Evolutionary conservation across 2,888 invertebrate genomes (phyloP).

Genomic region (Idaea dimidiata): DNA sequence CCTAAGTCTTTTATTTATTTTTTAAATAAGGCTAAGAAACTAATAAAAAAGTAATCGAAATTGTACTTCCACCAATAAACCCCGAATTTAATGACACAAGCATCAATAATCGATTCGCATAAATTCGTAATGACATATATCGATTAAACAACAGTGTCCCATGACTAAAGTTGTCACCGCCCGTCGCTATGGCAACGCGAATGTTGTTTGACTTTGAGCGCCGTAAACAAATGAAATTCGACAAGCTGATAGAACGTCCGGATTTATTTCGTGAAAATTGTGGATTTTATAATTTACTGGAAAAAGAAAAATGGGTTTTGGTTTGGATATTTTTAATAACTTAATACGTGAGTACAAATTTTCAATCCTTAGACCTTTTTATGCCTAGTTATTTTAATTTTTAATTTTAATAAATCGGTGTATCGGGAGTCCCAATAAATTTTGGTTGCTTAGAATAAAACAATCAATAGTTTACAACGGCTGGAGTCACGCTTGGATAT

Average conservation of each 20-base stretch:
- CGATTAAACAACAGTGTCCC: constrained; percentile 50
- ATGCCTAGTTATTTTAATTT: constrained; percentile 12
- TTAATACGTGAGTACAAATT: constrained; percentile 50
- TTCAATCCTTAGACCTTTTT: background rate
- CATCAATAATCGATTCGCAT: constrained; percentile 27
- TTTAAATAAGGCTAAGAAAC: background rate
- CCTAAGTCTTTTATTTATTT: background rate
- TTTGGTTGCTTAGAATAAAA: constrained; percentile 38
- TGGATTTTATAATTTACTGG: constrained; percentile 26
- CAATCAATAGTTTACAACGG: constrained; percentile 68
- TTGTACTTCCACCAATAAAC: background rate
- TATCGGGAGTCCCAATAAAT: constrained; percentile 41
- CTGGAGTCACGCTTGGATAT: constrained; percentile 57
- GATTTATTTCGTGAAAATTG: constrained; percentile 34
- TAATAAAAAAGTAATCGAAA: background rate
- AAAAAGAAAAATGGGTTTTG: constrained; percentile 50
- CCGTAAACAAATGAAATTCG: constrained; percentile 76
- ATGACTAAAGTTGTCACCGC: constrained; percentile 58
- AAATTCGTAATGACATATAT: constrained; percentile 36
- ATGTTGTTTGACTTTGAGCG: constrained; percentile 67
- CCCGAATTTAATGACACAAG: background rate
- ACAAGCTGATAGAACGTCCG: constrained; percentile 52
- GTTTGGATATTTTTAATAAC: constrained; percentile 34
- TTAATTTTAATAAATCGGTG: constrained; percentile 19
- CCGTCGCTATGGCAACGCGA: constrained; percentile 59